Base-by-base conservation (phyloP, 1,140 invertebrate genomes). In the Euwallacea fornicatus region DNA sequence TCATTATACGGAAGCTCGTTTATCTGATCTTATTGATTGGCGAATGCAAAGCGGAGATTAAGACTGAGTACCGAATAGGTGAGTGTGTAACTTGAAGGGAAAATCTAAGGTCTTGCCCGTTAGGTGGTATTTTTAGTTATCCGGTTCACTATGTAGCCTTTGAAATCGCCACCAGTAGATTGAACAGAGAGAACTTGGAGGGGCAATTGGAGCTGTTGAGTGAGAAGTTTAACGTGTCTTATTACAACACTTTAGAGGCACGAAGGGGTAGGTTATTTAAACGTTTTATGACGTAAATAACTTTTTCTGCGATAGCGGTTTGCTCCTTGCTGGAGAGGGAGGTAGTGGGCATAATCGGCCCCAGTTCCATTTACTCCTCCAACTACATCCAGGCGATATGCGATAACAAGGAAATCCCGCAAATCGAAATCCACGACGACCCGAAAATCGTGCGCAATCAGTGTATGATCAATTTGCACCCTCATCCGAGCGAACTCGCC, bases 341-440 rank as follows among this genome's bases (percentile, higher is more conserved):
- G 62, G 83, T 94, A 7, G 89, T 89, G 8, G 93, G 87, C 3
- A 85, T 98, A 58, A 92, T 97, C 80, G 95, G 95, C 11, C 94
- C 95, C 3, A 87, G 88, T 50, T 86, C 88, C 13, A 83, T 82
- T 71, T 74, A 83, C 16, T 86, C 89, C 0, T 85, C 92, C 0
- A 83, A 85, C 43, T 90, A 94, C 78, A 89, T 97, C 11, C 91
- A 95, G 81, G 93, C 91, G 8, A 90, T 97, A 44, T 95, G 93
- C 75, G 94, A 97, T 80, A 86, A 87, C 21, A 87, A 95, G 77
- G 93, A 96, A 83, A 88, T 98, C 54, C 95, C 96, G 0, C 93
- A 96, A 77, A 85, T 97, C 62, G 87, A 92, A 75, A 88, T 87
- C 0, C 71, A 90, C 66, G 91, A 87, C 84, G 89, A 90, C 83